phyloP scores from a whole-genome alignment of 2,797 vertebrate species.

The Alcedo atthis region DNA sequence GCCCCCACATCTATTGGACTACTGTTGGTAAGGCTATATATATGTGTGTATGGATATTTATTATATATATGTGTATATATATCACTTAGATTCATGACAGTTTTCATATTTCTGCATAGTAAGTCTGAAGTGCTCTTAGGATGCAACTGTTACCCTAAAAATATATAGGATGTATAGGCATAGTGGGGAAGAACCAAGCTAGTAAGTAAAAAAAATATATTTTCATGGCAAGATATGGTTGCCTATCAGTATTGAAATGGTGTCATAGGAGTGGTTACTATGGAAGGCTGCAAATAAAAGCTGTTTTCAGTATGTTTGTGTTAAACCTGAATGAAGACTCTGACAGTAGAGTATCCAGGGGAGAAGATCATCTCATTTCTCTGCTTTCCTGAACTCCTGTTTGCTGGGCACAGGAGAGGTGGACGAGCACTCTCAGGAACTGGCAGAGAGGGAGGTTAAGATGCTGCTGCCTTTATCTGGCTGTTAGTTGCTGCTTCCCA shows the following conservation, averaged over 20 bases:
- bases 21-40: constrained; percentile 90
- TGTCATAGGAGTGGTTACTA: not conserved
- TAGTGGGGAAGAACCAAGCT: not conserved
- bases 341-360: not conserved
- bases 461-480: not conserved
- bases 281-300: not conserved
- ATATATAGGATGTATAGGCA: not conserved
- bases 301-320: not conserved
- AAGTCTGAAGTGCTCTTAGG: not conserved
- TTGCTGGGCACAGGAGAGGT: not conserved
- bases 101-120: not conserved
- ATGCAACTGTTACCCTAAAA: not conserved
- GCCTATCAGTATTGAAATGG: not conserved
- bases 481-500: not conserved
- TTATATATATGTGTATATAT: not conserved
- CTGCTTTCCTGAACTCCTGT: not conserved
- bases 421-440: not conserved
- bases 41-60: not conserved
- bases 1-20: constrained; percentile 94
- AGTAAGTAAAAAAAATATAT: not conserved
- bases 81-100: not conserved
- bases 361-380: not conserved
- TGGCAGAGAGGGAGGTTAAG: not conserved
- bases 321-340: not conserved
- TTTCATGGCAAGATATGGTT: not conserved